A percentile compares a stretch with the other conserved stretches of the same genome.
Conservation (phyloP, 2,888 invertebrate species). For the Ceratothoa steindachneri region DNA sequence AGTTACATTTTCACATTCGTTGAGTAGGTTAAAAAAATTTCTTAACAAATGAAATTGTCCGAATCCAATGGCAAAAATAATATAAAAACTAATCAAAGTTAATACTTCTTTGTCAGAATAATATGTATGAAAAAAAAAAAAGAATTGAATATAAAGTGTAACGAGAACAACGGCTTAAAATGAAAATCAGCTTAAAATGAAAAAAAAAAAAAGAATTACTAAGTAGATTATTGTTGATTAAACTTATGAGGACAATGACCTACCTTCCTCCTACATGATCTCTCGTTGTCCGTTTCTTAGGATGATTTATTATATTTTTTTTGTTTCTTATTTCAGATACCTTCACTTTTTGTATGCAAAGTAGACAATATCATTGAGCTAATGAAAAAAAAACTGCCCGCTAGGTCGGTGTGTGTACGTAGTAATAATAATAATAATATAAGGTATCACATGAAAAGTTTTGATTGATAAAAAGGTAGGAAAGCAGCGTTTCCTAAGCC, state of each 20-base stretch:
- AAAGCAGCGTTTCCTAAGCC: too few species aligned
- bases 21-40: constrained; percentile 2
- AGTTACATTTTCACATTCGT: constrained; percentile 9
- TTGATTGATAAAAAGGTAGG: neutral
- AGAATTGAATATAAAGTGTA: neutral
- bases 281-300: neutral
- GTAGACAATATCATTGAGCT: too few species aligned
- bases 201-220: neutral
- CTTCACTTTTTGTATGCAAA: too few species aligned
- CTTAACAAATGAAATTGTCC: neutral
- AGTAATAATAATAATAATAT: too few species aligned
- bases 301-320: too few species aligned
- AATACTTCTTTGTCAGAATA: neutral
- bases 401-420: too few species aligned
- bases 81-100: neutral
- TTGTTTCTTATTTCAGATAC: too few species aligned
- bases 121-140: neutral
- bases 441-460: neutral
- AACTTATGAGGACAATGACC: neutral
- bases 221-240: constrained; percentile 12
- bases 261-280: neutral
- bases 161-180: neutral
- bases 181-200: too few species aligned
- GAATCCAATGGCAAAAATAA: neutral
- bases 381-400: too few species aligned